Conservation (phyloP, 2,113 vertebrate genomes). For the Alligator mississippiensis region DNA sequence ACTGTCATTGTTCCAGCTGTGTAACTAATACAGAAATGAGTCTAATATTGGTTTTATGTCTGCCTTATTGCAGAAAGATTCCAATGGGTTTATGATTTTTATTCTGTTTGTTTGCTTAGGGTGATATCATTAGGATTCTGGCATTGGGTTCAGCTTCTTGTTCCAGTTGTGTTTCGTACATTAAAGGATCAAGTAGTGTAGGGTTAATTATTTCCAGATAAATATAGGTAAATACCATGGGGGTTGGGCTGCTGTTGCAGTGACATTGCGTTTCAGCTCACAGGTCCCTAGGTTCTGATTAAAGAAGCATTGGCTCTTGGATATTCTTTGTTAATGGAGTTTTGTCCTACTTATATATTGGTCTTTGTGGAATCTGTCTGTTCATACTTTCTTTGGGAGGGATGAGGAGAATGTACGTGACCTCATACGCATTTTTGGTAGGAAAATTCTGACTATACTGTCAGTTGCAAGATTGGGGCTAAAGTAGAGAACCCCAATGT, state of each 20-base stretch:
- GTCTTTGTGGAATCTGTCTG: background rate
- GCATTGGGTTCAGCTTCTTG: background rate
- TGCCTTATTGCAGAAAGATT: background rate
- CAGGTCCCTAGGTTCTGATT: background rate
- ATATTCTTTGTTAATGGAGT: background rate
- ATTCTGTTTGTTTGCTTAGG: background rate
- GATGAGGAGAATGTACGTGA: background rate
- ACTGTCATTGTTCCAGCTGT: background rate
- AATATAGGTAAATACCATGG: background rate
- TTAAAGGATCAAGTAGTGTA: background rate
- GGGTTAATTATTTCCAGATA: conserved; percentile 34
- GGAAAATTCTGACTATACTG: background rate
- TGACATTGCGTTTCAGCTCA: conserved; percentile 11
- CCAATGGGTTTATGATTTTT: background rate
- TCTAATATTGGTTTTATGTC: background rate
- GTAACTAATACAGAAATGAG: background rate
- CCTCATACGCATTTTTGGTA: background rate
- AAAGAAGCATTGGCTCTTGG: background rate
- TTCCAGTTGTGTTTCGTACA: background rate
- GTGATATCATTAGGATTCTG: background rate
- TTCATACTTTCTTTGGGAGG: background rate
- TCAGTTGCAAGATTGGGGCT: conserved; percentile 1
- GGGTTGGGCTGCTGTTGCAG: conserved; percentile 10
- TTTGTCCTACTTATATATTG: background rate
- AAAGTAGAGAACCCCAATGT: background rate